Percentiles rank a stretch among this genome's conserved stretches.
These are phyloP conservation scores for Acropora tenuis DNA, from an alignment of 64 coral and sea anemone genomes.

Conservation along the genomic window DNA sequence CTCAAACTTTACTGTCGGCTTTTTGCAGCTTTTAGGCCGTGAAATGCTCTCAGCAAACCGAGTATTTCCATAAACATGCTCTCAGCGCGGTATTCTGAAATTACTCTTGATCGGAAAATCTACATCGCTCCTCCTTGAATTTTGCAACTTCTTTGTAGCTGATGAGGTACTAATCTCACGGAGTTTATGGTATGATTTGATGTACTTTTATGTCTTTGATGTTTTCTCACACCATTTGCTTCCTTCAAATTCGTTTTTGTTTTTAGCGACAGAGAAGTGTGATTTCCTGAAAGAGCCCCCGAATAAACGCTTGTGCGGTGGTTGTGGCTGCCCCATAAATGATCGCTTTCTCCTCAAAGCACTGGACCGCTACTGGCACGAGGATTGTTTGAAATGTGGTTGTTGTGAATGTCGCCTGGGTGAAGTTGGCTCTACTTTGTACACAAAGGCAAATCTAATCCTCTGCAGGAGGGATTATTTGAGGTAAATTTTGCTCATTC, in stretches of 20 bases:
- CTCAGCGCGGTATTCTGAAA: background rate
- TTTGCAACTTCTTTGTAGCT: background rate
- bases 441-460: constrained; percentile 94
- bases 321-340: constrained; percentile 77
- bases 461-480: constrained; percentile 95
- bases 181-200: too few species aligned
- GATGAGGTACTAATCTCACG: background rate
- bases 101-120: background rate
- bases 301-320: constrained; percentile 84
- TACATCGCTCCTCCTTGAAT: background rate
- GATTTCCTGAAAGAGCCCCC: constrained; percentile 71
- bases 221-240: too few species aligned
- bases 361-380: constrained; percentile 92
- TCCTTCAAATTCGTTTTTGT: background rate
- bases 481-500: constrained; percentile 59
- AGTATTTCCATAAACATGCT: constrained; percentile 17
- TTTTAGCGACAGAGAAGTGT: constrained; percentile 65
- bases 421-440: constrained; percentile 93
- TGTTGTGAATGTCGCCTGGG: constrained; percentile 97
- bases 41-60: too few species aligned
- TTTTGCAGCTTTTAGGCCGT: too few species aligned
- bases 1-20: background rate
- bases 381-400: constrained; percentile 95
- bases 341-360: constrained; percentile 98
- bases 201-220: too few species aligned